Evolutionary conservation across 2,113 vertebrate genomes (phyloP).

Genomic region (Salvator merianae): DNA sequence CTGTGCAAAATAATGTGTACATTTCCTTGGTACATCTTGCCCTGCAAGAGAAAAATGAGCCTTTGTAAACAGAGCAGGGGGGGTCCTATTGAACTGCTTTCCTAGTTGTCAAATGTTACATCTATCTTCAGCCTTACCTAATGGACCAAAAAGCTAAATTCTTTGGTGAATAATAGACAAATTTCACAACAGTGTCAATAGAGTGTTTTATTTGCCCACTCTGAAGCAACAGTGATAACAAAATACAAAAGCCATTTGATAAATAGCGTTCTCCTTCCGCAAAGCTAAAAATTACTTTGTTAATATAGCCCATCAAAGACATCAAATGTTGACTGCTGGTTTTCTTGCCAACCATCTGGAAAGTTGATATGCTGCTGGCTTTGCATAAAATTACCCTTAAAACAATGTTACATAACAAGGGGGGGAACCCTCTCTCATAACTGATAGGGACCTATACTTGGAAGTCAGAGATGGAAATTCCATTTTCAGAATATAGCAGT

Average conservation of each 20-base stretch:
- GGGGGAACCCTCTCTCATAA: neutral
- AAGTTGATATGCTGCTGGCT: constrained; percentile 8
- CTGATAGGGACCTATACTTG: neutral
- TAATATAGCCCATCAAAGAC: constrained; percentile 3
- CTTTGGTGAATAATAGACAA: neutral
- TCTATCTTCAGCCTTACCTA: neutral
- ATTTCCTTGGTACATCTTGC: neutral
- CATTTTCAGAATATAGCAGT: neutral
- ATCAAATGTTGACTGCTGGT: constrained; percentile 2
- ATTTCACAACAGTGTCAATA: neutral
- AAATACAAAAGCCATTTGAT: constrained; percentile 2
- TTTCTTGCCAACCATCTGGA: constrained; percentile 16
- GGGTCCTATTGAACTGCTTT: neutral
- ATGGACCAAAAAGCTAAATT: neutral
- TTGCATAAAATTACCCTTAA: constrained; percentile 23
- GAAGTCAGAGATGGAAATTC: neutral
- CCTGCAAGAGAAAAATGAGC: neutral
- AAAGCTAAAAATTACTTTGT: constrained; percentile 19
- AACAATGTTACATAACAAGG: neutral
- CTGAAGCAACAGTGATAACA: constrained; percentile 8
- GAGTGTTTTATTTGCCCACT: constrained; percentile 10
- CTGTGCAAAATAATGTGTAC: neutral
- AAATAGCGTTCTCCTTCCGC: neutral
- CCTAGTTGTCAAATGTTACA: neutral
- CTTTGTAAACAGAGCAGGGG: neutral